phyloP scores from a whole-genome alignment of 1,140 invertebrate species.

The Hylaeus anthracinus region DNA sequence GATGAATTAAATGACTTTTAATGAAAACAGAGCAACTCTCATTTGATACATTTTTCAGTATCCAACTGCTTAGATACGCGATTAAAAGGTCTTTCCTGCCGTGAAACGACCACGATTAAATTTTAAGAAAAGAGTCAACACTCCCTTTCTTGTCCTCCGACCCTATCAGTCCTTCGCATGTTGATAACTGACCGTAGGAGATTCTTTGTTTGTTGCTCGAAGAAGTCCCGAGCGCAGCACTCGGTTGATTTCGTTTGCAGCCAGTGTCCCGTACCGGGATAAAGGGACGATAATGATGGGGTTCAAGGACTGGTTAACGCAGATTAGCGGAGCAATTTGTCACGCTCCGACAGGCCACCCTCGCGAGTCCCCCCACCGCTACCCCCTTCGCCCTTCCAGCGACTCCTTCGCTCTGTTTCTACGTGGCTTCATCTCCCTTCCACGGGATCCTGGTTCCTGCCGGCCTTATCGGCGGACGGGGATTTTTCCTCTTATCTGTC shows the following conservation, averaged over 20 bases:
- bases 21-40: too few relatives aligned
- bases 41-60: too few relatives aligned
- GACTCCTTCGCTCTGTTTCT: slow-evolving; percentile 39
- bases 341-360: slow-evolving; percentile 75
- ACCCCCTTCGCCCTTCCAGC: slow-evolving; percentile 24
- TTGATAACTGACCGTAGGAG: not conserved
- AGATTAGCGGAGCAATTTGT: slow-evolving; percentile 78
- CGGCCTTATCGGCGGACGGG: slow-evolving; percentile 47
- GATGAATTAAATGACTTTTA: too few relatives aligned
- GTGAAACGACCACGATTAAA: too few relatives aligned
- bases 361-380: slow-evolving; percentile 34
- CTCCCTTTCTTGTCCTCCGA: too few relatives aligned
- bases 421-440: slow-evolving; percentile 46
- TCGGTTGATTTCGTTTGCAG: slow-evolving; percentile 51
- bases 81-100: too few relatives aligned
- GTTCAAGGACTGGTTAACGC: slow-evolving; percentile 77
- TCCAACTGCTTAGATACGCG: too few relatives aligned
- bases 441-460: slow-evolving; percentile 39
- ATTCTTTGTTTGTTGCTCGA: not conserved
- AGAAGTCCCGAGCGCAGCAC: not conserved
- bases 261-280: slow-evolving; percentile 69
- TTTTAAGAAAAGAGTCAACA: too few relatives aligned
- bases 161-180: too few relatives aligned
- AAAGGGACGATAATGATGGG: slow-evolving; percentile 70
- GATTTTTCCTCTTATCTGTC: slow-evolving; percentile 52